phyloP scores from a whole-genome alignment of 2,888 invertebrate species.

The Temnothorax unifasciatus region DNA sequence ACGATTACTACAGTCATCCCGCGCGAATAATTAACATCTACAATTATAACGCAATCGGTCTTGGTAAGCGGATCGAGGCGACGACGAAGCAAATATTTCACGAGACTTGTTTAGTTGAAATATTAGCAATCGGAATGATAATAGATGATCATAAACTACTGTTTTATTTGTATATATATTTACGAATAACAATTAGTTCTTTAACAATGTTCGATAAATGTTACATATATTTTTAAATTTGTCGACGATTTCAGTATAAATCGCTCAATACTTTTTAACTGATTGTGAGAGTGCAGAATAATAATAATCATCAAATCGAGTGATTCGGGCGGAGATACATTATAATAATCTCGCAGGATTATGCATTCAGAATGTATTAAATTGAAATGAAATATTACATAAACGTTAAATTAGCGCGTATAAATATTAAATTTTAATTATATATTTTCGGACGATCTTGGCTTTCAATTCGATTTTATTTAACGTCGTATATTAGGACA shows the following conservation, averaged over 20 bases:
- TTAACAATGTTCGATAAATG: background rate
- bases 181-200: background rate
- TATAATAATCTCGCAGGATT: background rate
- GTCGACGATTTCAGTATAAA: background rate
- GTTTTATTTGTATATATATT: background rate
- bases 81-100: background rate
- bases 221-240: background rate
- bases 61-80: background rate
- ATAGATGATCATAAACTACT: background rate
- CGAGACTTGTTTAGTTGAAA: background rate
- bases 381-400: background rate
- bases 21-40: constrained; percentile 1
- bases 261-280: background rate
- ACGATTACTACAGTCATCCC: background rate
- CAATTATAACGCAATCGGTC: background rate
- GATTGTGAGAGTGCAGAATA: no score
- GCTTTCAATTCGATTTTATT: background rate
- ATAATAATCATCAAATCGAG: background rate
- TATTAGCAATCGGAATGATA: background rate
- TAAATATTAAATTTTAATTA: background rate
- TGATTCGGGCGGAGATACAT: background rate
- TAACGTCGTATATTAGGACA: background rate
- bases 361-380: background rate
- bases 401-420: background rate
- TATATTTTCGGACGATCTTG: background rate